phyloP scores from a whole-genome alignment of 2,888 invertebrate genomes.

The Ramazzottius varieornatus region DNA sequence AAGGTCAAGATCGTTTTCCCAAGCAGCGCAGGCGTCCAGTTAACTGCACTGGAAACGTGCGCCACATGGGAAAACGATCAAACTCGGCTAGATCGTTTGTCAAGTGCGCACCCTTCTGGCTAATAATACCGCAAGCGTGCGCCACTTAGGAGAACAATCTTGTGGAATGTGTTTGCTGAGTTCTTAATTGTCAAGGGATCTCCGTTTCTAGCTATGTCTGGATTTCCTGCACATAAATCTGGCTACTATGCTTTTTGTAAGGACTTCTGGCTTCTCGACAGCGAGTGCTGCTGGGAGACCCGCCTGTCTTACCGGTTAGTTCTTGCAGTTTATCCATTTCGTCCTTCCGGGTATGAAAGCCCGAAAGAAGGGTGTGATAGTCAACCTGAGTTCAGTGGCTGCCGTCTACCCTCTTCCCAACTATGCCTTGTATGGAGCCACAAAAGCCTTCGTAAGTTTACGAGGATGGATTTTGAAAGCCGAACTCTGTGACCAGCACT shows the following conservation, averaged over 20 bases:
- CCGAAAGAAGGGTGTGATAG: neutral
- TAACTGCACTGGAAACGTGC: too few species aligned
- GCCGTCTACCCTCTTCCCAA: neutral
- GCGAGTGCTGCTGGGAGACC: too few species aligned
- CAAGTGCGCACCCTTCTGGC: too few species aligned
- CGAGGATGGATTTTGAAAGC: too few species aligned
- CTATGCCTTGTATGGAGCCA: neutral
- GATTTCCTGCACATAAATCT: neutral
- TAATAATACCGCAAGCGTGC: too few species aligned
- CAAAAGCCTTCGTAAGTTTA: neutral
- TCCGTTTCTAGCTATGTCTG: neutral
- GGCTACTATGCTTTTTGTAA: neutral
- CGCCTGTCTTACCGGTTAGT: neutral
- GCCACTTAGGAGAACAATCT: too few species aligned
- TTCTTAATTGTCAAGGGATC: too few species aligned
- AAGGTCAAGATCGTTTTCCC: neutral
- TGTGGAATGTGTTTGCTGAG: too few species aligned
- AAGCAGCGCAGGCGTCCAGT: too few species aligned
- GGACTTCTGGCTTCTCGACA: neutral
- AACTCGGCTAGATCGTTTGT: too few species aligned
- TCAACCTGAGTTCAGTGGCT: neutral
- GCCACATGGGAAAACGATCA: too few species aligned
- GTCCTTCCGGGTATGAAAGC: neutral
- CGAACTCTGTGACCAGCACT: too few species aligned
- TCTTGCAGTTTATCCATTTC: neutral